A percentile compares a stretch with the other conserved stretches of the same genome.
Evolutionary conservation across 1,140 invertebrate genomes (phyloP).

Genomic region (Helicoverpa armigera): DNA sequence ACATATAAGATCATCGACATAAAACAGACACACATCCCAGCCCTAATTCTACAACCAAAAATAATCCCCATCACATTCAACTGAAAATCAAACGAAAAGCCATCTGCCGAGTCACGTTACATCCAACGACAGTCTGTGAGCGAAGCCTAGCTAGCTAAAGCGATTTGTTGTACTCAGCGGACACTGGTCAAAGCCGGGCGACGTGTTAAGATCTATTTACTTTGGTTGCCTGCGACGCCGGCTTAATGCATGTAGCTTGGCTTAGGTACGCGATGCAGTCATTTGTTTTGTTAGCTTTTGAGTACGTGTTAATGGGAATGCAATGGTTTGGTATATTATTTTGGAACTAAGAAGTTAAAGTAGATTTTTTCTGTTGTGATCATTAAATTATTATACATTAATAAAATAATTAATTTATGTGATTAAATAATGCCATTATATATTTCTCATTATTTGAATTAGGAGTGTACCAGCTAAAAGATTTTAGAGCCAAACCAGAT

Average conservation of each 20-base stretch:
- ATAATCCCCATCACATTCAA: not conserved
- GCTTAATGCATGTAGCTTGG: not conserved
- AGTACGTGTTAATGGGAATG: too few species aligned
- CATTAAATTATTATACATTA: too few species aligned
- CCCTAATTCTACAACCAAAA: not conserved
- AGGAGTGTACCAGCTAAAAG: too few species aligned
- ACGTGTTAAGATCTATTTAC: constrained; percentile 33
- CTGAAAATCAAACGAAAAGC: not conserved
- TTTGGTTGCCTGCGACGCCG: not conserved
- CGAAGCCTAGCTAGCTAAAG: constrained; percentile 7
- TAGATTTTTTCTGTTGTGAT: too few species aligned
- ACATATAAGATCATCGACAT: not conserved
- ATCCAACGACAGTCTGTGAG: constrained; percentile 1
- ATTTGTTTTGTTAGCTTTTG: not conserved
- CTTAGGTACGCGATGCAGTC: not conserved
- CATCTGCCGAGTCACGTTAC: not conserved
- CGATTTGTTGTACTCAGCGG: not conserved
- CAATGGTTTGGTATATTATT: too few species aligned
- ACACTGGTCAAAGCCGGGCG: not conserved
- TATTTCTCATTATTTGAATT: too few species aligned
- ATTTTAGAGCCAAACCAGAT: too few species aligned
- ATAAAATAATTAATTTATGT: too few species aligned
- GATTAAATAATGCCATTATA: too few species aligned
- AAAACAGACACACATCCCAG: not conserved
- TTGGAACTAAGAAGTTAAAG: too few species aligned